Percentiles rank a stretch among this genome's conserved stretches.
These are phyloP conservation scores for Asteroscopus sphinx DNA, from an alignment of 2,888 invertebrate species.

Conservation along the genomic window DNA sequence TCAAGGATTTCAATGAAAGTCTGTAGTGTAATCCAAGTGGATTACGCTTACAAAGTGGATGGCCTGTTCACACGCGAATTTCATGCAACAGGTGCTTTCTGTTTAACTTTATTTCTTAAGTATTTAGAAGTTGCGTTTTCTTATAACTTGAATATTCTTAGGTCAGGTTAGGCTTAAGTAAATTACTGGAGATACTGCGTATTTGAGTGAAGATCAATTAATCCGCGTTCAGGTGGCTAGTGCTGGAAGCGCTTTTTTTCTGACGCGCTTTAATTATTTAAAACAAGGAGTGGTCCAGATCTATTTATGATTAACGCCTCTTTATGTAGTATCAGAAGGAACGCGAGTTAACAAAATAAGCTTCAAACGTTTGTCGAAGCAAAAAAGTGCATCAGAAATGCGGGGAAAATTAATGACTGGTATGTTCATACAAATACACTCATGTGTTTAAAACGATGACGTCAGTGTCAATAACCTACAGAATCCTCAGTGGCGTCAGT, in stretches of 20 bases:
- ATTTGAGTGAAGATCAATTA: not conserved
- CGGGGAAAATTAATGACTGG: not conserved
- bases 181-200: not conserved
- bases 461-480: conserved; percentile 21
- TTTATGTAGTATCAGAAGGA: too few relatives aligned
- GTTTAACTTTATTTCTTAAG: conserved; percentile 1
- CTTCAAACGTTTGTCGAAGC: too few relatives aligned
- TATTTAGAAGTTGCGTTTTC: conserved; percentile 3
- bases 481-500: conserved; percentile 45
- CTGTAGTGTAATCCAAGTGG: not conserved
- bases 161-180: not conserved
- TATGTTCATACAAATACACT: not conserved
- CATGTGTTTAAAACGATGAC: conserved; percentile 8
- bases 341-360: too few relatives aligned
- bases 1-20: not conserved
- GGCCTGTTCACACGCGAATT: conserved; percentile 23
- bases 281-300: too few relatives aligned
- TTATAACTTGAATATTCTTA: not conserved
- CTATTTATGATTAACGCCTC: too few relatives aligned
- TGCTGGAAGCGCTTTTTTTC: too few relatives aligned
- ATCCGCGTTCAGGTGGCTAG: too few relatives aligned
- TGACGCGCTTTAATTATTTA: too few relatives aligned
- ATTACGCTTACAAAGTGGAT: conserved; percentile 14
- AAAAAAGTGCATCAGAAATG: not conserved
- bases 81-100: conserved; percentile 26